Evolutionary conservation across 2,113 vertebrate species (phyloP).

Genomic region (Sporophila hypoxantha): DNA sequence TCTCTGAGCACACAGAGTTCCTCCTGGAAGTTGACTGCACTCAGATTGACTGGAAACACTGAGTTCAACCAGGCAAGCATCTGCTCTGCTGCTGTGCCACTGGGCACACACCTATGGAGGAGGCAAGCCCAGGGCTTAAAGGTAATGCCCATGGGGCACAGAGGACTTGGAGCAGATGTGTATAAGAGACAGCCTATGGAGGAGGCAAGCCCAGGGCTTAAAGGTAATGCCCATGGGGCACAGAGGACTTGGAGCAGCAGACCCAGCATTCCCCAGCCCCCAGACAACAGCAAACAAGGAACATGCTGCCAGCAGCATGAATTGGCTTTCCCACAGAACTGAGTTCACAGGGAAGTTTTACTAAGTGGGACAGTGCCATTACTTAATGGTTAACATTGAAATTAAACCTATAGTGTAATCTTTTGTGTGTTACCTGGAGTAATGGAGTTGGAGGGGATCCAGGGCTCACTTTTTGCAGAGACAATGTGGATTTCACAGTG

Average conservation of each 20-base stretch:
- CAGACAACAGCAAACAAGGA: not conserved
- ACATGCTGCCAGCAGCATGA: not conserved
- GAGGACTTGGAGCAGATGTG: not conserved
- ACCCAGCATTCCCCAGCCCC: rapidly evolving
- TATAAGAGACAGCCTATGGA: too few relatives aligned
- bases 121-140: not conserved
- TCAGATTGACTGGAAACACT: not conserved
- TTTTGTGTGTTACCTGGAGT: not conserved
- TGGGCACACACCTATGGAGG: not conserved
- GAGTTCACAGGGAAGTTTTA: not conserved
- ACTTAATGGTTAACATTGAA: not conserved
- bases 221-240: not conserved
- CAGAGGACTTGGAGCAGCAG: not conserved
- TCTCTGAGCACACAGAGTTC: not conserved
- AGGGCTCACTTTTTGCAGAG: not conserved
- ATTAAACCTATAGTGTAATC: not conserved
- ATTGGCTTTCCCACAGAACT: not conserved
- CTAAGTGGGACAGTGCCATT: not conserved
- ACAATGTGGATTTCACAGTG: not conserved
- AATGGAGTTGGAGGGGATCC: not conserved
- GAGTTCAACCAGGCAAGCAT: not conserved
- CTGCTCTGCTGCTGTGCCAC: not conserved
- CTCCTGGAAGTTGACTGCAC: not conserved
- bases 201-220: not conserved
- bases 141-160: rapidly evolving